A percentile compares a stretch with the other conserved stretches of the same genome.
Evolutionary conservation across 2,888 invertebrate species (phyloP).

Genomic region (Ceraclea dissimilis): DNA sequence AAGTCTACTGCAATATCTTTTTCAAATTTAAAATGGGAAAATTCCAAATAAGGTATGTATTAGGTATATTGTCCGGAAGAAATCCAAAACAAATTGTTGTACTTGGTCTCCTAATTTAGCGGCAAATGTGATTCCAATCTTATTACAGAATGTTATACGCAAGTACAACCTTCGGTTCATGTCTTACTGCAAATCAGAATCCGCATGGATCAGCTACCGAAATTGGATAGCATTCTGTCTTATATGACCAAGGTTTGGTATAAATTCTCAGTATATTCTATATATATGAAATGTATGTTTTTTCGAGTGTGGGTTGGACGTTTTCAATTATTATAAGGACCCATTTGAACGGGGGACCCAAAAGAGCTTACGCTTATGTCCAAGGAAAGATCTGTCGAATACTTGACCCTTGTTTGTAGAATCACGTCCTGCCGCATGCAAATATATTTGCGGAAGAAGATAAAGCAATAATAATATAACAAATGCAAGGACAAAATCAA

Average conservation of each 20-base stretch:
- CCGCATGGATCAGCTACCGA: conserved; percentile 14
- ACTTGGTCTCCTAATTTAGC: neutral
- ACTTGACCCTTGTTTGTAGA: conserved; percentile 22
- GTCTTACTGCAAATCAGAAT: conserved; percentile 18
- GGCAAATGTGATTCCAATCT: conserved; percentile 1
- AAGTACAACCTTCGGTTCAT: conserved; percentile 3
- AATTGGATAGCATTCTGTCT: conserved; percentile 4
- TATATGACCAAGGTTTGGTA: neutral
- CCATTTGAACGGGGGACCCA: conserved; percentile 4
- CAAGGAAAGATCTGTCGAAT: conserved; percentile 15
- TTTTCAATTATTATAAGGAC: neutral
- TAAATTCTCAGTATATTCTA: neutral
- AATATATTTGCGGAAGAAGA: conserved; percentile 18
- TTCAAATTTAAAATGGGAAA: too few relatives aligned
- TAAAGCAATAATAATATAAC: neutral
- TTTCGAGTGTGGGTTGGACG: neutral
- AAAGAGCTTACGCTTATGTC: conserved; percentile 13
- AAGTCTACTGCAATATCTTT: too few relatives aligned
- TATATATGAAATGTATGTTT: neutral
- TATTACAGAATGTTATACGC: neutral
- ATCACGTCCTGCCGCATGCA: conserved; percentile 21
- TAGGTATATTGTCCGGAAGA: neutral
- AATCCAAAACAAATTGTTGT: neutral
- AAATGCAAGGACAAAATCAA: neutral
- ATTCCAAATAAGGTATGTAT: too few relatives aligned